Conservation (phyloP, 2,113 vertebrate species). For the Peromyscus californicus region DNA sequence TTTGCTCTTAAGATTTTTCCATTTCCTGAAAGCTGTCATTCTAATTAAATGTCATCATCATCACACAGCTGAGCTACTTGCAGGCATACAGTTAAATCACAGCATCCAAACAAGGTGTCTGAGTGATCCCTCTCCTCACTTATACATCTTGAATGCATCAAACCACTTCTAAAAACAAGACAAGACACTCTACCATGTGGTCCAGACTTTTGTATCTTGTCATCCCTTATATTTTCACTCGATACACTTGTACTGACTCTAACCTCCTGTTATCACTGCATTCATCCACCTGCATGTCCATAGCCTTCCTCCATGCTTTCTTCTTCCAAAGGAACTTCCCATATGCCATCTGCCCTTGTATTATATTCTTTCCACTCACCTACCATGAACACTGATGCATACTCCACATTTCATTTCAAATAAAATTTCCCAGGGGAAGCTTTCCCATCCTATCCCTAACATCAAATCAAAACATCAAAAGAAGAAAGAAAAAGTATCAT, state of each 20-base stretch:
- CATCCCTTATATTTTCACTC: not conserved
- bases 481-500: not conserved
- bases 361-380: not conserved
- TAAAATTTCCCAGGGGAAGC: not conserved
- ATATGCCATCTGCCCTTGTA: not conserved
- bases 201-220: not conserved
- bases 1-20: not conserved
- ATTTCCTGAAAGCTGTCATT: not conserved
- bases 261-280: not conserved
- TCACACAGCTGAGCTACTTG: not conserved
- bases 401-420: slow-evolving; percentile 21
- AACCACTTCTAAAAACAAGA: not conserved
- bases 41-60: not conserved
- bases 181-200: not conserved
- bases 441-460: not conserved
- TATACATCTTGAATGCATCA: not conserved
- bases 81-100: not conserved
- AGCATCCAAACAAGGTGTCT: not conserved
- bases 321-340: not conserved
- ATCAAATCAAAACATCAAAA: slow-evolving; percentile 40
- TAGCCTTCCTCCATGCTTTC: not conserved
- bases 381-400: not conserved
- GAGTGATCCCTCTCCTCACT: not conserved
- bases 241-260: not conserved
- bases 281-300: not conserved